A percentile compares a stretch with the other conserved stretches of the same genome.
Evolutionary conservation across 2,113 vertebrate species (phyloP).

Genomic region (Gallinago media): DNA sequence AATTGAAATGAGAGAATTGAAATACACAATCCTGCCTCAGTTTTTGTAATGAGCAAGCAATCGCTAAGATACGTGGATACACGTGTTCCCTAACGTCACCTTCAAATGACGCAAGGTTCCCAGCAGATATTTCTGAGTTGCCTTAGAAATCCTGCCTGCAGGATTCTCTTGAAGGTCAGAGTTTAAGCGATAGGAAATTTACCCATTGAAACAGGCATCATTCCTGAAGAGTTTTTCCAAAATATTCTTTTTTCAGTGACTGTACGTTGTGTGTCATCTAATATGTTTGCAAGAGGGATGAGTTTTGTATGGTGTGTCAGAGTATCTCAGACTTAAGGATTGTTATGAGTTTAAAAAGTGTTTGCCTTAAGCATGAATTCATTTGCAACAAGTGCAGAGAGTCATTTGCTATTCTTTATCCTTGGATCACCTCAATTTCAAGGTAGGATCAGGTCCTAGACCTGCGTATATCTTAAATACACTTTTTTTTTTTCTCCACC

Average conservation of each 20-base stretch:
- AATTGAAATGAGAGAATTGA: not conserved
- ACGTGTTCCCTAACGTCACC: not conserved
- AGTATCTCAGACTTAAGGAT: not conserved
- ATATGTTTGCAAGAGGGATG: not conserved
- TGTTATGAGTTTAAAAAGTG: not conserved
- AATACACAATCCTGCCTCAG: not conserved
- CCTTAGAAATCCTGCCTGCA: not conserved
- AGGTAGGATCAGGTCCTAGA: not conserved
- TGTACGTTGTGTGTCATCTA: not conserved
- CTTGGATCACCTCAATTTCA: not conserved
- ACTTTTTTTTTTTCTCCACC: too few species aligned
- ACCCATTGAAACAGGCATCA: not conserved
- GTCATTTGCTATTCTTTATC: not conserved
- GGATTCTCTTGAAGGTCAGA: not conserved
- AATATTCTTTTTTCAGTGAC: not conserved
- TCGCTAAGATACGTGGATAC: fast-evolving
- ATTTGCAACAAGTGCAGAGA: not conserved
- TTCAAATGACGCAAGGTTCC: not conserved
- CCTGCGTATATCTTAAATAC: not conserved
- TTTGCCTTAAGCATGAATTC: not conserved
- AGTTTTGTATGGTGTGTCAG: not conserved
- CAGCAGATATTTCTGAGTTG: not conserved
- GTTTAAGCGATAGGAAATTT: not conserved
- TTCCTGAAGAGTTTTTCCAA: not conserved
- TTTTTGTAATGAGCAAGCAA: not conserved